Evolutionary conservation across 2,113 vertebrate species (phyloP), one percentile per base, ranked within the genome.

Genomic region (Mohoua ochrocephala): DNA sequence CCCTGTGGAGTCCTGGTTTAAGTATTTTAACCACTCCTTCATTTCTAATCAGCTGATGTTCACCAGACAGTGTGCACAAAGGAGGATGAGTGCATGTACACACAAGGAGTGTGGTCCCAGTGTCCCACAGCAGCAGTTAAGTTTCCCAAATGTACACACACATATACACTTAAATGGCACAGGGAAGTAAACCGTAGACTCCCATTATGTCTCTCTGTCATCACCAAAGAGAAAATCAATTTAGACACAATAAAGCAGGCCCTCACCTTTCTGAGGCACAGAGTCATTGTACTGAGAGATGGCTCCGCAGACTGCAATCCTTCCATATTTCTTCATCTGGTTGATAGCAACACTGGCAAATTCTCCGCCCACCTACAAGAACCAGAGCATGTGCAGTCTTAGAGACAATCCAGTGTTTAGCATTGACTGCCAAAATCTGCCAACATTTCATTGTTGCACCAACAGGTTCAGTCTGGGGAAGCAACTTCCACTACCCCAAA

Each of bases 321-420:
- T 98, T 86, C 99, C 99, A 37, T 96, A 98, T 53, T 92, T 89
- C 89, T 98, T 99, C 99, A 99, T 99, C 23, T 99, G 99, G 13
- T 83, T 63, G 45, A 99, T 77, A 44, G 98, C 99, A 30, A 94
- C 47, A 52, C 69, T 98, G 56, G 98, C 93, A 96, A 98, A 99
- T 63, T 98, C 87, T 60, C 99, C 99, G 83, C 99, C 99, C 42
- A 99, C 99, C 99, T 99, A 82, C 33, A 71, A 87, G 5, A 91
- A 92, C 23, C 14, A 92, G 53, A 87, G 37, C 28, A 81, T 15
- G 30, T 14, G 20, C 7, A 67, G 41, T 15, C 42, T 77, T 60
- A 78, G 45, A 80, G 21, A 86, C 31, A 85, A 80, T 30, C 14
- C 42, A 57, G 6, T 15, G 24, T 37, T 76, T 37, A 23, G 22